Conservation (phyloP, 2,888 invertebrate genomes). For the Patella depressa region DNA sequence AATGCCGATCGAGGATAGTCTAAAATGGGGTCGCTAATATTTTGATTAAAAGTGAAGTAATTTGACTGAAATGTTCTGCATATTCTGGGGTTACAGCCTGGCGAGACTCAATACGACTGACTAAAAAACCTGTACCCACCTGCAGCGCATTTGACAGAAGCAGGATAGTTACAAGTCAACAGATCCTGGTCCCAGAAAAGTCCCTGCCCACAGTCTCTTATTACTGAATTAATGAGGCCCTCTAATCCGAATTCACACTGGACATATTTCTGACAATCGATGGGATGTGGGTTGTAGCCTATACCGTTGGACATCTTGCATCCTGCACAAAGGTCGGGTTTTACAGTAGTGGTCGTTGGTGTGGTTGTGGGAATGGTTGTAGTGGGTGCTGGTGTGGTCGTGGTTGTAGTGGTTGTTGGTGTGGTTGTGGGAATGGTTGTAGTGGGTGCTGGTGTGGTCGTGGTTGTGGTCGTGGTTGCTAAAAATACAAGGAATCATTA, state of each 20-base stretch:
- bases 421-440: neutral
- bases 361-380: neutral
- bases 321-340: slow-evolving; percentile 26
- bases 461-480: neutral
- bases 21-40: no score
- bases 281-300: slow-evolving; percentile 40
- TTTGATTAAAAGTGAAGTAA: no score
- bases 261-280: slow-evolving; percentile 35
- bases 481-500: no score
- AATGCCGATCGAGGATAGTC: no score
- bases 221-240: slow-evolving; percentile 24
- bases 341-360: neutral
- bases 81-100: no score
- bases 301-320: slow-evolving; percentile 37
- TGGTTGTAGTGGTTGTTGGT: neutral
- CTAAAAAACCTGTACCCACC: slow-evolving; percentile 18
- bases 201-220: slow-evolving; percentile 36
- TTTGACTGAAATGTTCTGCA: no score
- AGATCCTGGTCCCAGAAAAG: slow-evolving; percentile 38
- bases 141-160: slow-evolving; percentile 29
- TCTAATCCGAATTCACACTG: slow-evolving; percentile 36
- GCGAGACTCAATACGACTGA: no score
- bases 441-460: no score
- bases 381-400: neutral
- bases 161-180: slow-evolving; percentile 33